Conservation (phyloP, 2,113 vertebrate genomes). For the Dermatemys mawii region DNA sequence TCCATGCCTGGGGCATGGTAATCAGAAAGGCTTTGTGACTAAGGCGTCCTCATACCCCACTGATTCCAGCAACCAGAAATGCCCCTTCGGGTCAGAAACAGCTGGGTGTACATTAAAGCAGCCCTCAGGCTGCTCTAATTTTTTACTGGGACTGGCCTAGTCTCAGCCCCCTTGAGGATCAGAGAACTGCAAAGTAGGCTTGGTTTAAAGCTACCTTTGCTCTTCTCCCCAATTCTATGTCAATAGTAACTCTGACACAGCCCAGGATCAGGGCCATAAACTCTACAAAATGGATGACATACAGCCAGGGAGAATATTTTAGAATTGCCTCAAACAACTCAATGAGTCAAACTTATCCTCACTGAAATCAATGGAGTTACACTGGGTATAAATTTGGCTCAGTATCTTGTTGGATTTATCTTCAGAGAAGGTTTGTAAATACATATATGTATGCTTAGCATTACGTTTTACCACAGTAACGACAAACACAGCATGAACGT, state of each 20-base stretch:
- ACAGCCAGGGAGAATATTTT: not conserved
- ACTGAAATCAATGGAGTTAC: not conserved
- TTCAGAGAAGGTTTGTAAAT: not conserved
- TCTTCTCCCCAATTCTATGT: not conserved
- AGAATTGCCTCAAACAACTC: not conserved
- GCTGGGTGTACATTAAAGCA: not conserved
- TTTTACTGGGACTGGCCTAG: not conserved
- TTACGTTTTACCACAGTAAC: not conserved
- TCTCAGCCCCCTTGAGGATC: not conserved
- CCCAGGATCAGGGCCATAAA: not conserved
- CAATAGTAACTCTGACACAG: not conserved
- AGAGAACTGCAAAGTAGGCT: not conserved
- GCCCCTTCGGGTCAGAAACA: not conserved
- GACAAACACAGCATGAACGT: not conserved
- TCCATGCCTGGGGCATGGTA: not conserved
- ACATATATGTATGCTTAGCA: not conserved
- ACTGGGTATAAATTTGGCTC: not conserved
- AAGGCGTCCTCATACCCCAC: accelerated
- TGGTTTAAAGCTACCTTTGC: not conserved
- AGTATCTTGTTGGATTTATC: not conserved
- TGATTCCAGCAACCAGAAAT: not conserved
- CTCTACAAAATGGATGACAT: not conserved
- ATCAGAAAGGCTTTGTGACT: not conserved
- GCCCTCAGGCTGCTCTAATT: not conserved
- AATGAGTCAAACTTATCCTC: not conserved